Conservation (phyloP, 2,113 vertebrate genomes). For the Numenius arquata region DNA sequence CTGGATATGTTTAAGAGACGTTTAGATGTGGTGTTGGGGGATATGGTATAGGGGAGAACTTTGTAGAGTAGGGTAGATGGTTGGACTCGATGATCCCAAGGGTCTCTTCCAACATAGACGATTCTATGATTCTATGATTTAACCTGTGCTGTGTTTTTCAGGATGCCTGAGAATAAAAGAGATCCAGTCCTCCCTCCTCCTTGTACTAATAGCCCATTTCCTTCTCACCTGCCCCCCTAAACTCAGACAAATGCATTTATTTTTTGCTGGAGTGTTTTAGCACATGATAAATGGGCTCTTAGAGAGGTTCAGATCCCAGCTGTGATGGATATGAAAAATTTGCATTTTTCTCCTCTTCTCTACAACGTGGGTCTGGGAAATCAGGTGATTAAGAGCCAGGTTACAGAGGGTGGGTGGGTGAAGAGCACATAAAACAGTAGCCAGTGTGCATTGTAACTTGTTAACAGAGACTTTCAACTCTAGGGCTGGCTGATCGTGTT, state of each 20-base stretch:
- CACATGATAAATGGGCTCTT: not conserved
- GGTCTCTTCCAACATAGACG: too few relatives aligned
- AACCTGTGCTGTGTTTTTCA: not conserved
- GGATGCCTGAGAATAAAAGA: not conserved
- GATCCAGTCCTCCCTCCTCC: not conserved
- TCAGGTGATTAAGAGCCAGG: rapidly evolving
- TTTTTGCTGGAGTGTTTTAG: not conserved
- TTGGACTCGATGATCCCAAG: too few relatives aligned
- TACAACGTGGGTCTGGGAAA: not conserved
- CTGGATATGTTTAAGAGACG: too few relatives aligned
- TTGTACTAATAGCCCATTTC: not conserved
- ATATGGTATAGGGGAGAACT: too few relatives aligned
- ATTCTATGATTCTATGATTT: too few relatives aligned
- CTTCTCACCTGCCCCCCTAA: not conserved
- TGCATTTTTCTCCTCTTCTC: not conserved
- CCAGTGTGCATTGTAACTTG: not conserved
- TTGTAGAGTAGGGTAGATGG: too few relatives aligned
- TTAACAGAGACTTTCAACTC: not conserved
- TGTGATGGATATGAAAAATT: not conserved
- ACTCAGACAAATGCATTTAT: not conserved
- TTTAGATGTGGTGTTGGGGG: too few relatives aligned
- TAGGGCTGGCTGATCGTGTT: not conserved
- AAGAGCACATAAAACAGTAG: not conserved
- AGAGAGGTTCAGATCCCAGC: not conserved
- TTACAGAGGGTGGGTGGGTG: not conserved